Evolutionary conservation across 2,888 invertebrate genomes (phyloP).

Genomic region (Lycocerus yunnanus): DNA sequence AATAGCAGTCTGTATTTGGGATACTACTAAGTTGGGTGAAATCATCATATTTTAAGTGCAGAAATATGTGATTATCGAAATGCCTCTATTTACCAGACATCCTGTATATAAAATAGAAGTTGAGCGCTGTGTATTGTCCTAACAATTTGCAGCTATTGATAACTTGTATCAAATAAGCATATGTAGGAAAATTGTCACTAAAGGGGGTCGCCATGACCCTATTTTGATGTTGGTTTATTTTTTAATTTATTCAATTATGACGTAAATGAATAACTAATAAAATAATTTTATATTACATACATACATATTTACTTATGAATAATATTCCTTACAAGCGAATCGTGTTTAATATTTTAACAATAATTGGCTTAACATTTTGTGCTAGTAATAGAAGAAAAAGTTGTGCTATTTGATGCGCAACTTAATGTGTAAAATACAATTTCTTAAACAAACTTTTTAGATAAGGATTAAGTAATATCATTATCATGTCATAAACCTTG

Average conservation of each 20-base stretch:
- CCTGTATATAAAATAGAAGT: no score
- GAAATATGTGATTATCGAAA: no score
- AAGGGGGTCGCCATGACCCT: background rate
- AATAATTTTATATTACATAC: background rate
- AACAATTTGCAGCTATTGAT: background rate
- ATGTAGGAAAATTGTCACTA: background rate
- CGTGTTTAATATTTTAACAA: background rate
- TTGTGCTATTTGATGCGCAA: background rate
- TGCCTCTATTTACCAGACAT: no score
- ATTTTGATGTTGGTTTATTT: background rate
- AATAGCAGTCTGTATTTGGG: no score
- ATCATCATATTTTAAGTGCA: no score
- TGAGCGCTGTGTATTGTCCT: no score
- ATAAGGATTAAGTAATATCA: background rate
- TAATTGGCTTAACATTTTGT: background rate
- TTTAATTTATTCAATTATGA: background rate
- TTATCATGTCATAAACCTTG: background rate
- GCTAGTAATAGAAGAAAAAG: background rate
- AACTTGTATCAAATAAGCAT: background rate
- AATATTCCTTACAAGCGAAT: background rate
- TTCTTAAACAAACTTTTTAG: background rate
- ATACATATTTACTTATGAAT: background rate
- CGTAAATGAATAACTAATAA: background rate
- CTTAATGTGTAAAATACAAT: background rate
- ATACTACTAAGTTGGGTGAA: no score